Conservation (phyloP, 2,888 invertebrate genomes). For the Stenurella melanura region DNA sequence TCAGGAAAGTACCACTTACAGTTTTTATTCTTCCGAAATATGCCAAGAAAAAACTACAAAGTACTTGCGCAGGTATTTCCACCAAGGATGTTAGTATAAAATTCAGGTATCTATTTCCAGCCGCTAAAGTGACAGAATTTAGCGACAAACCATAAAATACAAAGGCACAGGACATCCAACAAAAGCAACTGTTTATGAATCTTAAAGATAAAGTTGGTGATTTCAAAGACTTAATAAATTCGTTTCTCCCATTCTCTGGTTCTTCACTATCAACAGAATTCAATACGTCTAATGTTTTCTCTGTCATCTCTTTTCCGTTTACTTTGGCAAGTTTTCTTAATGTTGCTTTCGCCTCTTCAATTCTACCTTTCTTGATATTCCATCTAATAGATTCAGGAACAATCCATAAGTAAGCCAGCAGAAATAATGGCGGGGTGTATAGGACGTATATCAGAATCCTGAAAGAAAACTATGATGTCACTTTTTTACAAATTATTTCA, state of each 20-base stretch:
- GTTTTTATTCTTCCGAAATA: slow-evolving; percentile 80
- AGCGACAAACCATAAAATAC: slow-evolving; percentile 88
- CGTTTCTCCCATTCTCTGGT: not conserved
- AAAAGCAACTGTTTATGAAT: slow-evolving; percentile 81
- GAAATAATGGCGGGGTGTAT: slow-evolving; percentile 81
- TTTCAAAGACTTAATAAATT: slow-evolving; percentile 26
- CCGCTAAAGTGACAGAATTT: slow-evolving; percentile 83
- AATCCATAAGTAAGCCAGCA: slow-evolving; percentile 81
- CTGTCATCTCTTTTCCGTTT: slow-evolving; percentile 73
- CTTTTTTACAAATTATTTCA: too few relatives aligned
- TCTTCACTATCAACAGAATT: not conserved
- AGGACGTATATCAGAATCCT: slow-evolving; percentile 71
- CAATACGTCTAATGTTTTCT: slow-evolving; percentile 65
- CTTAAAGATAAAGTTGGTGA: slow-evolving; percentile 73
- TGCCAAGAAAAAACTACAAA: slow-evolving; percentile 79
- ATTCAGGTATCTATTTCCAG: slow-evolving; percentile 85
- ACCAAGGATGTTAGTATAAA: slow-evolving; percentile 81
- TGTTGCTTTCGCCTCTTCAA: slow-evolving; percentile 76
- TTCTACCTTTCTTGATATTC: slow-evolving; percentile 80
- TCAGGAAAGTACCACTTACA: slow-evolving; percentile 77
- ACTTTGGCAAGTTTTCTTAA: slow-evolving; percentile 79
- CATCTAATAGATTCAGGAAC: slow-evolving; percentile 86
- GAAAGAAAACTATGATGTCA: slow-evolving; percentile 18
- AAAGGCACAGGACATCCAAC: slow-evolving; percentile 87
- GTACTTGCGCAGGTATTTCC: slow-evolving; percentile 84